These are phyloP conservation scores for Pomatorhinus ruficollis DNA, from an alignment of 2,113 vertebrate species.

Conservation along the genomic window DNA sequence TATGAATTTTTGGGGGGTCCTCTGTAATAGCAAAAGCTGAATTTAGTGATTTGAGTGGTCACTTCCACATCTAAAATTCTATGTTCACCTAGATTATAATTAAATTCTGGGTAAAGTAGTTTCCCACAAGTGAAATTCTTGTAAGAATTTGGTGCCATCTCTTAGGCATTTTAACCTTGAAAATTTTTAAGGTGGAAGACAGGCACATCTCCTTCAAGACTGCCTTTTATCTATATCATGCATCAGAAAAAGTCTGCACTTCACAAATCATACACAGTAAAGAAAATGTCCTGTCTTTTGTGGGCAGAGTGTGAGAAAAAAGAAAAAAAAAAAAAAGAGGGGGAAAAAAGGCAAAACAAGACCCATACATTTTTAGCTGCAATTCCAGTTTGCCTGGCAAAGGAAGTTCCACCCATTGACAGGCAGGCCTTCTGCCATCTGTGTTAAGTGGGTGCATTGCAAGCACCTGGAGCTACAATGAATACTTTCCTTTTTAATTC, in stretches of 20 bases:
- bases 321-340: background rate
- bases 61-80: background rate
- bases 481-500: constrained; percentile 2
- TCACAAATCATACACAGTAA: background rate
- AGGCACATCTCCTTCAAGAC: background rate
- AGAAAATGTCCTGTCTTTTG: background rate
- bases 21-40: background rate
- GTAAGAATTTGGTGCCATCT: background rate
- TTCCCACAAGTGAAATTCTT: background rate
- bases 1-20: background rate
- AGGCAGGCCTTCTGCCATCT: constrained; percentile 26
- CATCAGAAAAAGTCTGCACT: background rate
- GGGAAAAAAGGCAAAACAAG: background rate
- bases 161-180: background rate
- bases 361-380: background rate
- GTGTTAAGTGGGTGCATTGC: constrained; percentile 11
- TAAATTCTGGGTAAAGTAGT: background rate
- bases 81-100: background rate
- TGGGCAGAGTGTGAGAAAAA: background rate
- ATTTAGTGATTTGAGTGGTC: background rate
- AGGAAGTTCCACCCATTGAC: background rate
- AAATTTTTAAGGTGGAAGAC: background rate
- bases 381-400: background rate
- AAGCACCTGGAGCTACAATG: constrained; percentile 22
- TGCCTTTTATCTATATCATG: background rate